Percentiles rank a stretch among this genome's conserved stretches.
Conservation (phyloP, 2,113 vertebrate genomes). For the Colius striatus region DNA sequence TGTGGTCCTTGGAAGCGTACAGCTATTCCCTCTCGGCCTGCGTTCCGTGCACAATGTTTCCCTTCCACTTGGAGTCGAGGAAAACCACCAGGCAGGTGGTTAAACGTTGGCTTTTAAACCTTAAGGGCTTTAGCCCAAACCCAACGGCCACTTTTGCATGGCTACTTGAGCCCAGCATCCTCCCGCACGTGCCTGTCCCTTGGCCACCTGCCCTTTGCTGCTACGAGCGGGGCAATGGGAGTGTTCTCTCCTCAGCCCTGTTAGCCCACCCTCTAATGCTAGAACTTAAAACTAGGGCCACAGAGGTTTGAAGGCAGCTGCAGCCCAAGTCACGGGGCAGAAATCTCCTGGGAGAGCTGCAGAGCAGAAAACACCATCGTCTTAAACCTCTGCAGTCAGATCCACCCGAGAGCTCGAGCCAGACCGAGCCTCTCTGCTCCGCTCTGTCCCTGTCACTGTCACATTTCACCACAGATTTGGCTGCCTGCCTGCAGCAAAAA, state of each 20-base stretch:
- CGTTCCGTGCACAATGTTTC: neutral
- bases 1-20: slow-evolving; percentile 17
- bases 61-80: neutral
- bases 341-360: neutral
- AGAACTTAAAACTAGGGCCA: neutral
- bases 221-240: neutral
- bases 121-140: neutral
- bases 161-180: neutral
- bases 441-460: neutral
- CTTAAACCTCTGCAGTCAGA: neutral
- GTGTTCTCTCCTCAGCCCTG: neutral
- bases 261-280: neutral
- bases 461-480: slow-evolving; percentile 27
- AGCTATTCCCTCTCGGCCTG: neutral
- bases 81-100: neutral
- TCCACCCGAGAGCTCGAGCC: neutral
- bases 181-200: neutral
- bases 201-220: neutral
- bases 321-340: neutral
- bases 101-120: neutral
- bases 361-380: neutral
- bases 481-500: slow-evolving; percentile 22
- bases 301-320: neutral
- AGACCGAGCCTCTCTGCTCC: neutral
- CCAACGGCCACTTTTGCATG: neutral